Evolutionary conservation across 2,113 vertebrate genomes (phyloP), one percentile per base, ranked within the genome.

Genomic region (Megalops atlanticus): DNA sequence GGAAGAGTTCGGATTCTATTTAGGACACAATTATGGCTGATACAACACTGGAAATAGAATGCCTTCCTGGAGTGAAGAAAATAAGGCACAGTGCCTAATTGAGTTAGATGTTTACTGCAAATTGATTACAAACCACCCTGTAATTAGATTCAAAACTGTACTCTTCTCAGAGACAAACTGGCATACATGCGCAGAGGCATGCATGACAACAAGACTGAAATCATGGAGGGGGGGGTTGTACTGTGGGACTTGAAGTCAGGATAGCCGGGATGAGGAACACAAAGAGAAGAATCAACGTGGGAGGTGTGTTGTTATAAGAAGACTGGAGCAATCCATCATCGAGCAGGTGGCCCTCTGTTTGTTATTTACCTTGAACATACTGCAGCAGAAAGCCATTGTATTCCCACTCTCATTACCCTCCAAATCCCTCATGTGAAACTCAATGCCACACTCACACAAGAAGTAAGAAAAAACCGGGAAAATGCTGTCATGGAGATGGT

Each of bases 1-100:
- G 41, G 21, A 21, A 33, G 40, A 33, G 77, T 47, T 71, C 64
- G 36, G 21, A 49, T 72, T 45, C 43, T 31, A 31, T 35, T 43
- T 43, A 79, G 78, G 36, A 72, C 68, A 49, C 78, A 38, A 71
- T 79, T 79, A 49, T 79, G 21, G 40, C 33, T 71, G 69, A 41
- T 70, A 47, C 71, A 71, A 79, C 36, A 47, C 39, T 33, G 5
- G 18, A n/a, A 71, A 79, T 45, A 71, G 38, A 49, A 69, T 38
- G 21, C 35, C 45, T 72, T 70, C 68, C 78, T 35, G 43, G 68
- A 31, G 78, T 47, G 68, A 72, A 31, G 27, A 71, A 71, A 72
- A 79, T 79, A 79, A 52, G 38, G 43, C 39, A 24, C 40, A 36
- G 31, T 79, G 41, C 70, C 64, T 71, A 35, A 71, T 24, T 71